Conservation (phyloP, 2,797 vertebrate species). For the Manis pentadactyla region DNA sequence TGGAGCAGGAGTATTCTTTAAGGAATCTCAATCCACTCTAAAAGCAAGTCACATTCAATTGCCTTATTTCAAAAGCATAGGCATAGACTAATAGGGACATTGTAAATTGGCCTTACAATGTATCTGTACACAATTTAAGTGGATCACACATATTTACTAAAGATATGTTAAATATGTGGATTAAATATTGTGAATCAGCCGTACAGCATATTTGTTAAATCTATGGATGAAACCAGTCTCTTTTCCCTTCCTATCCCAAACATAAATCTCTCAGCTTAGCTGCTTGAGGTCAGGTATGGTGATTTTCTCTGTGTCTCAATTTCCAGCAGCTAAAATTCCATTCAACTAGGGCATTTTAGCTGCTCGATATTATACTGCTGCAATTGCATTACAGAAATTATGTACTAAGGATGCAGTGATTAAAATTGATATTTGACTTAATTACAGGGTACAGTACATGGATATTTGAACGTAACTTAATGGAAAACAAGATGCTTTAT, state of each 20-base stretch:
- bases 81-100: background rate
- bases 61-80: conserved; percentile 40
- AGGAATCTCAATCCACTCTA: background rate
- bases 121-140: too few species aligned
- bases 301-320: conserved; percentile 60
- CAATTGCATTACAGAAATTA: conserved; percentile 72
- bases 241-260: conserved; percentile 11
- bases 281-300: conserved; percentile 45
- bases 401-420: conserved; percentile 59
- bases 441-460: conserved; percentile 70
- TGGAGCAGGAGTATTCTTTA: background rate
- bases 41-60: background rate
- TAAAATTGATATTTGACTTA: conserved; percentile 78
- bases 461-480: conserved; percentile 67
- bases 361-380: conserved; percentile 26
- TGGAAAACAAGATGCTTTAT: conserved; percentile 67
- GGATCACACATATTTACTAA: too few species aligned
- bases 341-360: conserved; percentile 57
- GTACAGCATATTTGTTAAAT: conserved; percentile 27
- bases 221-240: background rate
- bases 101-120: conserved; percentile 7
- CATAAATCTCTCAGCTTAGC: conserved; percentile 26
- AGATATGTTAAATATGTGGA: too few species aligned
- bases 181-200: background rate
- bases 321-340: conserved; percentile 67